These are phyloP conservation scores for Lasioglossum malachurum DNA, from an alignment of 2,888 invertebrate species.

Conservation along the genomic window DNA sequence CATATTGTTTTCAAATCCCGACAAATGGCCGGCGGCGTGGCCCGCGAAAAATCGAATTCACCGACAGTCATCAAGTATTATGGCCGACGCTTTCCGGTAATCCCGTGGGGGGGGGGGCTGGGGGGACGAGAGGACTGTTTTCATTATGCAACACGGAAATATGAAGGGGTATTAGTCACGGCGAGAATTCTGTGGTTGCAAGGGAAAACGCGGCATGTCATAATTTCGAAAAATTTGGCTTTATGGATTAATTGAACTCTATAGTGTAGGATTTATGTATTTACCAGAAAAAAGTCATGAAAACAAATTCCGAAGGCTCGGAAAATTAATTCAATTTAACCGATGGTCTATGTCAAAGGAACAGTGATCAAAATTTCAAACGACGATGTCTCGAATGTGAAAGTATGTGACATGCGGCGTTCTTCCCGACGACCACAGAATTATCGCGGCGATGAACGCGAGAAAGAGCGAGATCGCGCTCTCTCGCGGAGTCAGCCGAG, in stretches of 20 bases:
- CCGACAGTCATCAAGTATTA: constrained; percentile 13
- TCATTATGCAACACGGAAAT: constrained; percentile 36
- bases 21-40: not conserved
- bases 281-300: no score
- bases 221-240: no score
- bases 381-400: no score
- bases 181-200: not conserved
- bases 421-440: not conserved
- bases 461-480: not conserved
- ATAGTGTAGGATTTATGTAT: no score
- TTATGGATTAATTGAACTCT: no score
- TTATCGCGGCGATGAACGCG: constrained; percentile 23
- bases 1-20: constrained; percentile 15
- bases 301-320: no score
- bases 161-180: constrained; percentile 45
- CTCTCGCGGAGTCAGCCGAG: not conserved
- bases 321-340: no score
- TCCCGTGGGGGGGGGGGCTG: not conserved
- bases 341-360: no score
- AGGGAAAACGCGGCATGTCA: no score
- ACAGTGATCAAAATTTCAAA: no score
- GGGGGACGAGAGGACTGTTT: constrained; percentile 27
- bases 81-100: constrained; percentile 6
- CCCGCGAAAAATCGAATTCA: not conserved
- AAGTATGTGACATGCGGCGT: no score